Conservation (phyloP, 2,888 invertebrate genomes). For the Acanthosepion lycidas region DNA sequence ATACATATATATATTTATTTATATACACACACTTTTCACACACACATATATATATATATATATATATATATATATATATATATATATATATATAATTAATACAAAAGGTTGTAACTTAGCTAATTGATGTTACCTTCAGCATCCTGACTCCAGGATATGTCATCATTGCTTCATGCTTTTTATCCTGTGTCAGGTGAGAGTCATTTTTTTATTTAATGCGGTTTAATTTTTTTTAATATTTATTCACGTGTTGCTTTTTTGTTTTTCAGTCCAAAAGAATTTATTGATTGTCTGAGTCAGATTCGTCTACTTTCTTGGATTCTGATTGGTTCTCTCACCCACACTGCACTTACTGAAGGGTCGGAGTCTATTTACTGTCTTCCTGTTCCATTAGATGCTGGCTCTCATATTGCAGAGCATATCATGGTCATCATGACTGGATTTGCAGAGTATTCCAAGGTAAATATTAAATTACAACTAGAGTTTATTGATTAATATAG, state of each 20-base stretch:
- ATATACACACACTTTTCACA: too few relatives aligned
- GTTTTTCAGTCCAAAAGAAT: conserved; percentile 86
- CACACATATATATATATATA: too few relatives aligned
- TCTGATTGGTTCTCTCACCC: conserved; percentile 90
- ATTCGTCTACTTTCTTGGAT: conserved; percentile 96
- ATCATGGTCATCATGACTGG: conserved; percentile 96
- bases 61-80: too few relatives aligned
- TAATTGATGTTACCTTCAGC: too few relatives aligned
- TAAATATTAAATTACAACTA: conserved; percentile 53
- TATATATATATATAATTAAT: too few relatives aligned
- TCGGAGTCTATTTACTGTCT: conserved; percentile 77
- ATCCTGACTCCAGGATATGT: too few relatives aligned
- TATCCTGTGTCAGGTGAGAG: too few relatives aligned
- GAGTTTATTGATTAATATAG: neutral
- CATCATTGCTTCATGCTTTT: too few relatives aligned
- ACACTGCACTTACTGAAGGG: conserved; percentile 81
- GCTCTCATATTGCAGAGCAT: conserved; percentile 96
- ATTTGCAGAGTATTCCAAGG: conserved; percentile 95
- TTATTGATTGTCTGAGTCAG: conserved; percentile 92
- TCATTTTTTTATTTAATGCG: too few relatives aligned
- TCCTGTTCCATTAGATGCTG: conserved; percentile 96
- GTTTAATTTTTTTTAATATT: neutral
- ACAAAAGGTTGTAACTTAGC: too few relatives aligned
- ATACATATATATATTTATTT: too few relatives aligned
- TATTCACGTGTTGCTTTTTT: neutral